Base-by-base conservation (phyloP, 2,797 vertebrate species). In the Varecia variegata region DNA sequence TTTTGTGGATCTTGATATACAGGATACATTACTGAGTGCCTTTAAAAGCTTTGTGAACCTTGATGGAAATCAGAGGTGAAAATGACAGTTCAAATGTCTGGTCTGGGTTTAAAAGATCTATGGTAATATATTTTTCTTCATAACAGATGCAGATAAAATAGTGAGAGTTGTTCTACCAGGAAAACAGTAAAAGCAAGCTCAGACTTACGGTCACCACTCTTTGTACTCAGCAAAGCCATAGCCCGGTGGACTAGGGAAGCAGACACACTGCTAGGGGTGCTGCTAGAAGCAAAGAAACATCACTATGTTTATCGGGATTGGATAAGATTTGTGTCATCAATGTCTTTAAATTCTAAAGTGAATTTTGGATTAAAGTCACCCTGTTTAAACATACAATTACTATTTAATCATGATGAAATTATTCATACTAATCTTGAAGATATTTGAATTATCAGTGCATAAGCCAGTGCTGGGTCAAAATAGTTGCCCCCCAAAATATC, bases 61-160 rank as follows among this genome's bases (percentile, higher is more conserved):
- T 98, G 98, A 98, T 98, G 96, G 98, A 98, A 98, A 98, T 98
- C 98, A 98, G 98, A 98, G 98, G 98, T 98, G 98, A 98, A 98
- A 98, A 98, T 98, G 98, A 98, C 98, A 98, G 98, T 99, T 98
- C 98, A 98, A 97, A 98, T 98, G 98, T 98, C 98, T 98, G 80
- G 97, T 98, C 98, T 97, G 93, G 92, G 98, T 98, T 98, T 98
- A 98, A 98, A 98, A 98, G 98, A 98, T 97, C 97, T 97, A 96
- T 73, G 94, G 93, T 98, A 98, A 98, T 98, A 95, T 98, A 98
- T 98, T 98, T 98, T 97, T 97, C 97, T 98, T 98, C 98, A 97
- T 97, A 98, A 97, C 95, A 98, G 97, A 97, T 89, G 95, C 94
- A 95, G 96, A 98, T 97, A 98, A 95, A 97, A 98, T 93, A 97